Percentiles rank a stretch among this genome's conserved stretches.
Evolutionary conservation across 2,888 invertebrate species (phyloP).

Genomic region (Resseliella maxima): DNA sequence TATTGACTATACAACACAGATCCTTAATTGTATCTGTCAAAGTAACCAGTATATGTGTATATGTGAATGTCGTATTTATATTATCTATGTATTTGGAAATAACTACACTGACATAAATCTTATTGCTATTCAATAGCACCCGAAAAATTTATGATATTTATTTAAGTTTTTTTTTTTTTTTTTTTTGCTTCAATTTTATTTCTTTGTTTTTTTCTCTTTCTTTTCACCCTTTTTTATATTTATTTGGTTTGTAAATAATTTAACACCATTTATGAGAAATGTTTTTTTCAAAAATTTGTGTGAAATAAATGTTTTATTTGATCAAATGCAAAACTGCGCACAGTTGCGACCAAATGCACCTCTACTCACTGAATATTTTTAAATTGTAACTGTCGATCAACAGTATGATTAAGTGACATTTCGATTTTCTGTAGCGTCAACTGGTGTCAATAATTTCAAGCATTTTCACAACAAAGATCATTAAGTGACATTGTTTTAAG

Average conservation of each 20-base stretch:
- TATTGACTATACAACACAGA: background rate
- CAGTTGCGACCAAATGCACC: background rate
- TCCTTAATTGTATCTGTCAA: too few relatives aligned
- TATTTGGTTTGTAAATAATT: too few relatives aligned
- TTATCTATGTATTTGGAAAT: background rate
- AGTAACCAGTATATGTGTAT: background rate
- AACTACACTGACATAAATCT: background rate
- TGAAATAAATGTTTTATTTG: too few relatives aligned
- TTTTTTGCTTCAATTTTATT: too few relatives aligned
- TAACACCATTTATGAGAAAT: too few relatives aligned
- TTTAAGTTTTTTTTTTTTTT: background rate
- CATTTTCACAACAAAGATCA: too few relatives aligned
- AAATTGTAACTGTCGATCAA: background rate
- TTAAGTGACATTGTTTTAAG: too few relatives aligned
- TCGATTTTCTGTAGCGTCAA: background rate
- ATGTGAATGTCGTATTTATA: background rate
- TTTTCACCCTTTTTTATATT: too few relatives aligned
- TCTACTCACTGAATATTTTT: background rate
- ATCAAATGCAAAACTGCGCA: too few relatives aligned
- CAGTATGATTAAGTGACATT: background rate
- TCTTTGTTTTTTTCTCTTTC: too few relatives aligned
- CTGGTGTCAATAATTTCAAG: background rate
- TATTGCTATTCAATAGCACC: background rate
- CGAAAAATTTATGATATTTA: background rate
- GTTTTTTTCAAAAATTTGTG: too few relatives aligned